Base-by-base conservation (phyloP, 2,888 invertebrate species). In the Dryobota labecula region DNA sequence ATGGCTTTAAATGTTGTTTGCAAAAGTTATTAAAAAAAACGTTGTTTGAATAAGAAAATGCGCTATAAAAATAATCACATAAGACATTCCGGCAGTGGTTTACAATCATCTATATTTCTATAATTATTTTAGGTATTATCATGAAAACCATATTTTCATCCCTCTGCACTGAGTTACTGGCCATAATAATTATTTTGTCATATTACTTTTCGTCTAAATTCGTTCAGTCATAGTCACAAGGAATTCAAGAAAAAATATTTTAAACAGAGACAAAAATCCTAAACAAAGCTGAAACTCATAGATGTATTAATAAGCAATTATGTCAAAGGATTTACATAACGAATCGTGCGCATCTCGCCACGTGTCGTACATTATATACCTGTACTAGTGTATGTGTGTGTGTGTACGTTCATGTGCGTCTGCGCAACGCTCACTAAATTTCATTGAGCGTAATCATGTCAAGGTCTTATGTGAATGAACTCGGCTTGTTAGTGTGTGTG, bases 401-500 rank as follows among this genome's bases (percentile, higher is more conserved):
- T 27, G 53, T 30, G n/a, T n/a, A 20, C 43, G 49, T 20, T 30
- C n/a, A 54, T 56, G 57, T 71, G 64, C 64, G 82, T 72, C 78
- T 70, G 83, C 73, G 78, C 78, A 82, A 70, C 88, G 88, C 86
- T 88, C 89, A 88, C 91, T 82, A 87, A 88, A 87, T 89, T 88
- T 87, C 91, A 90, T 91, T 89, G 90, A 87, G 69, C 83, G 76
- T 80, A 89, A 86, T 76, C 69, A 86, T 93, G 94, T 92, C 94
- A 94, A 93, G 94, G 94, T 87, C 86, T 74, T 82, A 86, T 85
- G 93, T 93, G 93, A 94, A 92, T 89, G 94, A 93, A 92, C 93
- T 89, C 83, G 49, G 38, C 24, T 75, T 83, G 67, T 83, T 79
- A 63, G 87, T 86, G 78, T 71, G 80, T 76, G 80, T 76, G 54